Evolutionary conservation across 2,797 vertebrate species (phyloP), one percentile per base, ranked within the genome.

Genomic region (Siniperca undulata): DNA sequence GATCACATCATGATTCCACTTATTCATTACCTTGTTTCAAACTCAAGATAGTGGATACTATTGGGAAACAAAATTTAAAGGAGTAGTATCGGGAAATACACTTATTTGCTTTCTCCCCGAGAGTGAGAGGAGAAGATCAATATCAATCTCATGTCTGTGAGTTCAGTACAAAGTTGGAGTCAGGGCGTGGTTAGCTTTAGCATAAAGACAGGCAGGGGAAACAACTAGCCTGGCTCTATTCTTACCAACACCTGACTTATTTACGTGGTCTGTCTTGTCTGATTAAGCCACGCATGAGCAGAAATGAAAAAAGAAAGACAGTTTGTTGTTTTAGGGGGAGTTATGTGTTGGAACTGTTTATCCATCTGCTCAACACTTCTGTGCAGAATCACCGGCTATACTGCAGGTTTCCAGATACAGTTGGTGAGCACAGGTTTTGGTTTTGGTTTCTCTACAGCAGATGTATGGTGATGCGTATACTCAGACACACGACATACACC

Each of bases 1-100:
- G 58, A 69, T 72, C 81, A 44, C 78, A 78, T 78, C 80, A 59
- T 70, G 66, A 80, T 69, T 77, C 42, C 69, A 62, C 68, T 64
- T 62, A 10, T 65, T 81, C 50, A 59, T 70, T 7, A 42, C 36
- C 12, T 44, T 1, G 7, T n/a, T 64, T 67, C 13, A 60, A 53
- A 60, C 59, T 77, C 48, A 58, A 77, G 74, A 76, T 60, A 82
- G 20, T 13, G 34, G 69, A 62, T 34, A 13, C 20, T n/a, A 3
- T 11, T 34, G 36, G 72, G 56, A 75, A 77, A 60, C 19, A 19
- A 46, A 40, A 56, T 42, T 22, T 48, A 16, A 70, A 65, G 50
- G 74, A 64, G 13, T 6, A 60, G 24, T 12, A 64, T 9, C 0
- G 22, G 52, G 52, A 53, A 53, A n/a, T 27, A 58, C 48, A 56